A percentile compares a stretch with the other conserved stretches of the same genome.
These are phyloP conservation scores for Sphyrna mokarran DNA, from an alignment of 2,113 vertebrate species.

Conservation along the genomic window DNA sequence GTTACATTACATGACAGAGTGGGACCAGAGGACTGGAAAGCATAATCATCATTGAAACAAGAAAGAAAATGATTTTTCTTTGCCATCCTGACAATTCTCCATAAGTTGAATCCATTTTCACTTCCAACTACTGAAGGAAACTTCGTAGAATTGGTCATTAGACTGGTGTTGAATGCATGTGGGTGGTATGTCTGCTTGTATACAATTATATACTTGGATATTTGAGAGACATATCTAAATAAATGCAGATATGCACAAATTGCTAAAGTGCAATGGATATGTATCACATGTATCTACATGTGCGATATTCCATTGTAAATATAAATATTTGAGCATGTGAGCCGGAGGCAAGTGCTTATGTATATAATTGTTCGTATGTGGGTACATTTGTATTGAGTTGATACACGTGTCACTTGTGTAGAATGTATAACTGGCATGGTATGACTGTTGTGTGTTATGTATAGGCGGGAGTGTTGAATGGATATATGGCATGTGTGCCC, in stretches of 20 bases:
- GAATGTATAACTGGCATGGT: neutral
- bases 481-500: neutral
- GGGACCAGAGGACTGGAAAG: neutral
- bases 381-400: neutral
- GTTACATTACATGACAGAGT: neutral
- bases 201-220: neutral
- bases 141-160: neutral
- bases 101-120: neutral
- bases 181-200: neutral
- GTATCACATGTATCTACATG: neutral
- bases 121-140: neutral
- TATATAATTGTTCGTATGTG: neutral
- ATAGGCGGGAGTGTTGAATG: neutral
- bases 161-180: neutral
- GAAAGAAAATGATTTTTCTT: neutral
- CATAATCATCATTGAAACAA: neutral
- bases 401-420: neutral
- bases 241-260: neutral
- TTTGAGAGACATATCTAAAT: neutral
- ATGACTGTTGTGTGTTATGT: neutral
- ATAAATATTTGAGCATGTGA: neutral
- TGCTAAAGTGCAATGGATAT: neutral
- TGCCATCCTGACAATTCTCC: neutral
- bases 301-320: neutral
- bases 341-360: neutral